These are phyloP conservation scores for Brassicogethes aeneus DNA, from an alignment of 2,888 invertebrate species.

Conservation along the genomic window DNA sequence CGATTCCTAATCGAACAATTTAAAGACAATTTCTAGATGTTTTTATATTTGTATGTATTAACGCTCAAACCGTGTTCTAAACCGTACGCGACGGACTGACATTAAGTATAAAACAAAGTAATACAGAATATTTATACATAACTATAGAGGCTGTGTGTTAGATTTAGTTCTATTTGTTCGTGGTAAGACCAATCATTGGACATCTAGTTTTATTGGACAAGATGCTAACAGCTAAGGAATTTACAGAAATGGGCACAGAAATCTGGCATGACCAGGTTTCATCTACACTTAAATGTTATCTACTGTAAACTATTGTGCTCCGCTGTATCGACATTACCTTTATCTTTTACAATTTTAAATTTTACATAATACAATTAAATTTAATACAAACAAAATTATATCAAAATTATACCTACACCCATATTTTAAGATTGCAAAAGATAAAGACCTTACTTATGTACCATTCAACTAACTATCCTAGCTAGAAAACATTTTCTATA, in stretches of 20 bases:
- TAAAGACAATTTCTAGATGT: constrained; percentile 32
- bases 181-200: constrained; percentile 36
- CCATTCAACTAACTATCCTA: background rate
- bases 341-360: too few relatives aligned
- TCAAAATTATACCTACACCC: too few relatives aligned
- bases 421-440: too few relatives aligned
- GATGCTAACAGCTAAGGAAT: constrained; percentile 14
- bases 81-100: constrained; percentile 23
- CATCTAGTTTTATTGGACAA: constrained; percentile 4
- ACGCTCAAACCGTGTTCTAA: constrained; percentile 39
- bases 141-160: constrained; percentile 43
- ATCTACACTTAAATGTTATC: constrained; percentile 3
- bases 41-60: constrained; percentile 40
- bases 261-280: constrained; percentile 14
- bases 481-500: constrained; percentile 1
- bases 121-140: constrained; percentile 34
- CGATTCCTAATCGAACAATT: constrained; percentile 7
- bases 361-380: too few relatives aligned
- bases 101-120: constrained; percentile 12
- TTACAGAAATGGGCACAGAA: constrained; percentile 6
- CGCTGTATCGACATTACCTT: too few relatives aligned
- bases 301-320: background rate
- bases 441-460: too few relatives aligned
- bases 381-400: too few relatives aligned
- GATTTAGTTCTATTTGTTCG: constrained; percentile 35